phyloP scores from a whole-genome alignment of 2,113 vertebrate species.

The Oryzias curvinotus region DNA sequence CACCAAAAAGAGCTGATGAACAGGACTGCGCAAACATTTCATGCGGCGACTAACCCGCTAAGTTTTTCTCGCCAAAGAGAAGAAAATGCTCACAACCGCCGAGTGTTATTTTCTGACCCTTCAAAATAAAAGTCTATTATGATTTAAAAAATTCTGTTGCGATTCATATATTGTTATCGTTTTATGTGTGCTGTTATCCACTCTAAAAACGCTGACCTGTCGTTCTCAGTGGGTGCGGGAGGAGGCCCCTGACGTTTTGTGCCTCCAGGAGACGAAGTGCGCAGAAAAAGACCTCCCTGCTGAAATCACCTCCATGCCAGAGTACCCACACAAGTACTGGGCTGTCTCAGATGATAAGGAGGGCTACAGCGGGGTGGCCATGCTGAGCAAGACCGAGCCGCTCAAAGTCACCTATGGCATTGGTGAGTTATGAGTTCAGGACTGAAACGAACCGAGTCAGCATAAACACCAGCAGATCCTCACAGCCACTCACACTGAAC shows the following conservation, averaged over 20 bases:
- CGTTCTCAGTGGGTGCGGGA: constrained; percentile 84
- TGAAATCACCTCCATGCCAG: constrained; percentile 82
- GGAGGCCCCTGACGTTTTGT: constrained; percentile 86
- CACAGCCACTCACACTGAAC: too few relatives aligned
- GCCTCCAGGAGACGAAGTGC: constrained; percentile 92
- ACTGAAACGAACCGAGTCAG: too few relatives aligned
- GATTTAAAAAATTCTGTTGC: too few relatives aligned
- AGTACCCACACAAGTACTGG: constrained; percentile 89
- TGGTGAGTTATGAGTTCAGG: constrained; percentile 68
- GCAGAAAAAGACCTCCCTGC: constrained; percentile 82
- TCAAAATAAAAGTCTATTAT: background rate
- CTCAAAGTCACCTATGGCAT: constrained; percentile 87
- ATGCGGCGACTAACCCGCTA: too few relatives aligned
- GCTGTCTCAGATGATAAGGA: constrained; percentile 82
- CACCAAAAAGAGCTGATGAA: too few relatives aligned
- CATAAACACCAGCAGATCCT: too few relatives aligned
- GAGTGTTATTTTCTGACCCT: background rate
- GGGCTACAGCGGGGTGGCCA: constrained; percentile 89
- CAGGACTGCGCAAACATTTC: too few relatives aligned
- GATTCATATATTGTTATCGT: too few relatives aligned
- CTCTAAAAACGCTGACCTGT: background rate
- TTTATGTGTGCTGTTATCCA: background rate
- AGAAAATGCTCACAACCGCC: too few relatives aligned
- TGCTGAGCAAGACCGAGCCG: constrained; percentile 86
- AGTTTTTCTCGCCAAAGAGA: too few relatives aligned